Base-by-base conservation (phyloP, 2,113 vertebrate species). In the Corythoichthys intestinalis region DNA sequence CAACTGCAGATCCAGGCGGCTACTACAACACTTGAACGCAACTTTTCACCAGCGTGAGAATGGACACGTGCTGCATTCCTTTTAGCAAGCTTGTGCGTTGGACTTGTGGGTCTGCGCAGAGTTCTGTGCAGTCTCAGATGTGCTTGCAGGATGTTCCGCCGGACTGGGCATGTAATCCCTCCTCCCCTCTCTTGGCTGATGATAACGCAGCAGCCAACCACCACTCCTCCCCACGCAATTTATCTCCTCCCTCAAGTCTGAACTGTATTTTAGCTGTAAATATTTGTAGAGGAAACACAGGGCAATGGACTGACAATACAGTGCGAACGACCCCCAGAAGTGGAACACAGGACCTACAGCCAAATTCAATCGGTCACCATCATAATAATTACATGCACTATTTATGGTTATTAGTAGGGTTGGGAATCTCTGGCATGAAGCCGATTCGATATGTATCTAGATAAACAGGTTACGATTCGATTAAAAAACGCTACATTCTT, bases 71-170 rank as follows among this genome's bases (percentile, higher is more conserved):
- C 34, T 58, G 56, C 56, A 58, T 58, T 58, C 34, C 56, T 37
- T 37, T 58, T 6, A 6, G 61, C 41, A 46, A 17, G 58, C 58
- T 11, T 46, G 60, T 10, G 11, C 20, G n/a, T 17, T 20, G 60
- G 60, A 11, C 11, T 46, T 7, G 11, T 46, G 61, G 44, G 59
- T 41, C 8, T n/a, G 58, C 38, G 58, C 15, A n/a, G 60, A 71
- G 71, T 73, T 63, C 11, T 34, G 74, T 65, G 69, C 46, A 13
- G 38, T 66, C 64, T 85, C 69, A 57, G 77, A 80, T 76, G 79
- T 83, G 85, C 84, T 85, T 34, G 84, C 80, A 82, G 85, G 87
- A 87, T 85, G 87, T 87, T 87, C 83, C 69, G 37, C 13, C 57
- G 79, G 68, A 78, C 85, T 71, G 81, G 59, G 68, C 75, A 75